Conservation (phyloP, 2,888 invertebrate genomes). For the Eumacrocentrus americanus region DNA sequence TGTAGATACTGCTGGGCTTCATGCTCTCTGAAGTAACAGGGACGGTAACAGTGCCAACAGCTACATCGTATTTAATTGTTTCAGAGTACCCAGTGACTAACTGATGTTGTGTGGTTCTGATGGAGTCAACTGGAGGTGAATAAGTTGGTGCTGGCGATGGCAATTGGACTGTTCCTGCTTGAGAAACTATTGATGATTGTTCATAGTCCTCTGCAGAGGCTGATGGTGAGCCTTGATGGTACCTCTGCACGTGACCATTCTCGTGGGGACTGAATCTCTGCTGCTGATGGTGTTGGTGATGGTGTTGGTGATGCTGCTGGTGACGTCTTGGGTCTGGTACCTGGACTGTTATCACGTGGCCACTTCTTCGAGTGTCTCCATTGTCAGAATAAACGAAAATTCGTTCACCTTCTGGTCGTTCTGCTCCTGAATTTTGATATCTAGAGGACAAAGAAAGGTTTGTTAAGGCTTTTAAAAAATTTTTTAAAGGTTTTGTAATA, state of each 20-base stretch:
- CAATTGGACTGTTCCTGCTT: constrained; percentile 61
- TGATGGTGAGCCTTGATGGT: constrained; percentile 34
- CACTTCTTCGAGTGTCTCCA: constrained; percentile 46
- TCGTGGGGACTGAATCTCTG: constrained; percentile 54
- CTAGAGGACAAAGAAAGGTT: constrained; percentile 7
- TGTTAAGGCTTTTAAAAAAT: no score
- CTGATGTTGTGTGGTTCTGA: constrained; percentile 51
- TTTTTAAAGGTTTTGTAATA: no score
- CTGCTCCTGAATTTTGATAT: constrained; percentile 44
- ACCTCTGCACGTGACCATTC: constrained; percentile 35
- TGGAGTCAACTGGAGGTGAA: constrained; percentile 41
- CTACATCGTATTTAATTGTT: constrained; percentile 61
- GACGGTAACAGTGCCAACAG: constrained; percentile 51
- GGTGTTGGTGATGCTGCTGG: constrained; percentile 40
- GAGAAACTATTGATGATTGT: constrained; percentile 49
- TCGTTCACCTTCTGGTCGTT: constrained; percentile 49
- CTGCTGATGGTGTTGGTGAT: constrained; percentile 39
- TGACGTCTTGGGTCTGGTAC: constrained; percentile 42
- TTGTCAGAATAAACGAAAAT: constrained; percentile 47
- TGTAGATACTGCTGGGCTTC: constrained; percentile 63
- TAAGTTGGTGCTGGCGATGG: constrained; percentile 56
- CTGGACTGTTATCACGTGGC: constrained; percentile 45
- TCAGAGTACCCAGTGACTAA: constrained; percentile 48
- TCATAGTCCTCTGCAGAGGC: constrained; percentile 49
- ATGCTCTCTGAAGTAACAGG: constrained; percentile 53